phyloP scores from a whole-genome alignment of 2,888 invertebrate species.

The Leucoma salicis region DNA sequence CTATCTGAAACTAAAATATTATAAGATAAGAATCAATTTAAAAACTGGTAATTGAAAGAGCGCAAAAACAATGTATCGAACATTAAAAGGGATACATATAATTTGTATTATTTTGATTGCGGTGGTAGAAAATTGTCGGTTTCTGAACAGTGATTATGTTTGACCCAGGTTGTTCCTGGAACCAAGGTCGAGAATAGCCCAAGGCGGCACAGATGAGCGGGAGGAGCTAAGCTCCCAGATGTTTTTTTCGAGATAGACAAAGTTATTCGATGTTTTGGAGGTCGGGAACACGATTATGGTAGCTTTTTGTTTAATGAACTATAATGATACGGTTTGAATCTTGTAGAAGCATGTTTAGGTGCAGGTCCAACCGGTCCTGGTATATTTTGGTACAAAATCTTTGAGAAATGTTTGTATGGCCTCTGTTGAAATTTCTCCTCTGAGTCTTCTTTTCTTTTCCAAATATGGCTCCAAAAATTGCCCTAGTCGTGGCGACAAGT shows the following conservation, averaged over 20 bases:
- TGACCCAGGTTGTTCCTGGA: slow-evolving; percentile 60
- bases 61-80: slow-evolving; percentile 2
- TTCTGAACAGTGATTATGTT: slow-evolving; percentile 54
- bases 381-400: slow-evolving; percentile 15
- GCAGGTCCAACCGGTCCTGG: slow-evolving; percentile 16
- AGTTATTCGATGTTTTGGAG: slow-evolving; percentile 38
- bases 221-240: slow-evolving; percentile 53
- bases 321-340: slow-evolving; percentile 32
- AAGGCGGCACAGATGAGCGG: slow-evolving; percentile 57
- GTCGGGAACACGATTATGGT: slow-evolving; percentile 32
- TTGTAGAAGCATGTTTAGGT: slow-evolving; percentile 28
- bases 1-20: neutral
- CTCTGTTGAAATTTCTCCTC: neutral
- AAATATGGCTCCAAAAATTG: no score
- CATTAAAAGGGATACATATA: slow-evolving; percentile 50
- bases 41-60: neutral
- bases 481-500: no score
- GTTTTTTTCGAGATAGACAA: slow-evolving; percentile 45
- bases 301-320: slow-evolving; percentile 37
- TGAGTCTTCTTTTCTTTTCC: no score
- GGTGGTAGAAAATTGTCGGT: slow-evolving; percentile 70
- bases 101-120: slow-evolving; percentile 74
- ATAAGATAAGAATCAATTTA: neutral
- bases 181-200: slow-evolving; percentile 57
- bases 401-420: neutral